phyloP scores from a whole-genome alignment of 2,888 invertebrate species.

The Scrobipalpa costella region DNA sequence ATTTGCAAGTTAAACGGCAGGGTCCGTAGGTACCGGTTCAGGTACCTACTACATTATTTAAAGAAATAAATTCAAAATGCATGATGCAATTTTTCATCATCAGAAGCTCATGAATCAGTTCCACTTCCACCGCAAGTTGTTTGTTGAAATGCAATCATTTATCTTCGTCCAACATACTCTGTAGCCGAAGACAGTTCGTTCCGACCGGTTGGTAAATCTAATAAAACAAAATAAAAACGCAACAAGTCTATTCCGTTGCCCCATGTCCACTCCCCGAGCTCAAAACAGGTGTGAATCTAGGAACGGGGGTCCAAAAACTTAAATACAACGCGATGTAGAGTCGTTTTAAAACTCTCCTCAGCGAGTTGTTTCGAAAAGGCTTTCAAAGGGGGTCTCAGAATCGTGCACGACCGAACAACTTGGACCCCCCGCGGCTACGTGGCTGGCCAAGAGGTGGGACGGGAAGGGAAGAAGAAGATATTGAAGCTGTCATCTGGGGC shows the following conservation, averaged over 20 bases:
- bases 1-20: no score
- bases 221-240: conserved; percentile 66
- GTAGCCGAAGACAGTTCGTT: conserved; percentile 52
- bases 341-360: conserved; percentile 6
- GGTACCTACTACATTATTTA: background rate
- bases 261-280: conserved; percentile 40
- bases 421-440: conserved; percentile 29
- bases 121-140: conserved; percentile 9
- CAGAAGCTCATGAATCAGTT: conserved; percentile 25
- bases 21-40: no score
- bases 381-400: conserved; percentile 23
- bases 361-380: background rate
- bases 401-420: conserved; percentile 16
- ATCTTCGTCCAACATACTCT: conserved; percentile 48
- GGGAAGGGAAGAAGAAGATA: conserved; percentile 34
- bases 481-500: conserved; percentile 69
- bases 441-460: conserved; percentile 35
- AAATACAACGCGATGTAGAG: background rate
- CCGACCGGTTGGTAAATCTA: conserved; percentile 54
- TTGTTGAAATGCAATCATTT: conserved; percentile 39
- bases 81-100: conserved; percentile 16
- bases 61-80: background rate
- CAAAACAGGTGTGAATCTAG: conserved; percentile 17
- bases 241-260: conserved; percentile 67
- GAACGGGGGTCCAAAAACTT: conserved; percentile 5